These are phyloP conservation scores for Gallinago stenura DNA, from an alignment of 2,797 vertebrate species.

Conservation along the genomic window DNA sequence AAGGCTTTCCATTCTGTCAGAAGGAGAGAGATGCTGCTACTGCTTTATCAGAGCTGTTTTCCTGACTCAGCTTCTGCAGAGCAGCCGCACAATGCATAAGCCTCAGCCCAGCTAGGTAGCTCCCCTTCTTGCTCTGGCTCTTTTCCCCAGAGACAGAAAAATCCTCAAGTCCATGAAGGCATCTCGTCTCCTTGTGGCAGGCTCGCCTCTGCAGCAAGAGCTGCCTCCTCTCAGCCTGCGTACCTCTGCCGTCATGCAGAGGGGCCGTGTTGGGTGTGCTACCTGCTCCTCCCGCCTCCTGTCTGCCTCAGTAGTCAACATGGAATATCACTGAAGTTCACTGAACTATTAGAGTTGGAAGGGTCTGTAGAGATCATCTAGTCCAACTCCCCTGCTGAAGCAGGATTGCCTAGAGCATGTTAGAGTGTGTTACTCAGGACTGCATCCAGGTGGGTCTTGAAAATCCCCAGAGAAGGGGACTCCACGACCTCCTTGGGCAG, in stretches of 20 bases:
- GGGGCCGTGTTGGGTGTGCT: background rate
- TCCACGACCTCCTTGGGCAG: no score
- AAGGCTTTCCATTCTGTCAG: background rate
- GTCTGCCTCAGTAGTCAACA: rapidly evolving
- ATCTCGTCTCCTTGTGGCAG: background rate
- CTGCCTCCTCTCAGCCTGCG: background rate
- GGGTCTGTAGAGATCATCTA: no score
- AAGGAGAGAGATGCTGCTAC: background rate
- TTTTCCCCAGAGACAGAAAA: background rate
- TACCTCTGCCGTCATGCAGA: rapidly evolving
- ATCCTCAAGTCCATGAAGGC: background rate
- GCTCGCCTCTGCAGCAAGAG: background rate
- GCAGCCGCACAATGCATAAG: rapidly evolving
- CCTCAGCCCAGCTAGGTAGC: background rate
- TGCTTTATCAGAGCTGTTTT: background rate
- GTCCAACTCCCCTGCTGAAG: no score
- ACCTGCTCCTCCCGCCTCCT: background rate
- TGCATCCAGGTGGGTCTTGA: no score
- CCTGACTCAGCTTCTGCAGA: background rate
- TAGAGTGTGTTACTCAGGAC: no score
- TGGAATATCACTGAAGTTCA: no score
- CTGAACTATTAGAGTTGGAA: no score
- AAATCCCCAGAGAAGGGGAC: no score
- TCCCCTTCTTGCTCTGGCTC: background rate
- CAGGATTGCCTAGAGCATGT: no score